Evolutionary conservation across 1,140 invertebrate species (phyloP), one percentile per base, ranked within the genome.

Genomic region (Hypothenemus hampei): DNA sequence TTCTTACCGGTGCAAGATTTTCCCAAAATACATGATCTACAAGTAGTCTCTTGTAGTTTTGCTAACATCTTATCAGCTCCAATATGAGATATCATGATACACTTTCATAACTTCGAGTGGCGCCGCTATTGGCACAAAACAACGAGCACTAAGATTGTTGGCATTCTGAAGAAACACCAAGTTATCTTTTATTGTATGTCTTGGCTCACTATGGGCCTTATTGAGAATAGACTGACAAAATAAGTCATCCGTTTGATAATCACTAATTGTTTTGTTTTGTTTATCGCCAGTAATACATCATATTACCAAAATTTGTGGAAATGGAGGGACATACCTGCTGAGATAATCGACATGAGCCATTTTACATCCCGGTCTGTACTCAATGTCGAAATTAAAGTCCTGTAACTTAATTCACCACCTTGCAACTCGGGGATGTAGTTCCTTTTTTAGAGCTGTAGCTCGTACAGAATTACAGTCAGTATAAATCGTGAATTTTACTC

Each of bases 71-170:
- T 39, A 8, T 51, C 48, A 3, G 36, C 36, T n/a, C 48, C 48
- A 24, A 40, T 22, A 13, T 51, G 36, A 39, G 35, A 51, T 31
- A 41, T 51, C 48, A 31, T 51, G 48, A 19, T 40, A 4, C n/a
- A 31, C 13, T 29, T n/a, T 15, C 48, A 51, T 51, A 18, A 40
- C 20, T 2, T 24, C 36, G 1, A 40, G 20, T 19, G 35, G 35
- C 2, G 47, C 47, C 33, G 33, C 5, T 4, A 37, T 40, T 11
- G 36, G 47, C 13, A 50, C 47, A 50, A 50, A 50, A 22, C 47
- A 36, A 3, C 44, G 41, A 24, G 3, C 15, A 13, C 21, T 4
- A 7, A 13, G 6, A 21, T 41, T 19, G 20, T 21, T 41, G 6
- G 19, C 4, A 21, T 21, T 41, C 7, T 29, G 23, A 24, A 44